Evolutionary conservation across 2,888 invertebrate species (phyloP).

Genomic region (Eupeodes luniger): DNA sequence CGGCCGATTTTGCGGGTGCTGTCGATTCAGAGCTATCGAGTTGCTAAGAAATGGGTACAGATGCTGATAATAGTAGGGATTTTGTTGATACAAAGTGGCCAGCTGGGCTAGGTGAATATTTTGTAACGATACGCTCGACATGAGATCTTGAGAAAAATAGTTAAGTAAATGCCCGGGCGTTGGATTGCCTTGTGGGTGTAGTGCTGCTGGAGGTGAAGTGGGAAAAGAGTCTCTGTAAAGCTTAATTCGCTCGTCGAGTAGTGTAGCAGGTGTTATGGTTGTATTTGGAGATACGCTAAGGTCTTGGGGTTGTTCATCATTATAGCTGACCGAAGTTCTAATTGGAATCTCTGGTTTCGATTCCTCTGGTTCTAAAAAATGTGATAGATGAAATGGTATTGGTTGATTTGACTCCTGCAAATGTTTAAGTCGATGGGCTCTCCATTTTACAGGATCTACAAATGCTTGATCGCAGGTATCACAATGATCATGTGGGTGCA

Average conservation of each 20-base stretch:
- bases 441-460: constrained; percentile 76
- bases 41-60: constrained; percentile 52
- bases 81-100: constrained; percentile 78
- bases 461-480: constrained; percentile 89
- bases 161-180: constrained; percentile 12
- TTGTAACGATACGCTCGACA: constrained; percentile 77
- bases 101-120: constrained; percentile 78
- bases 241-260: background rate
- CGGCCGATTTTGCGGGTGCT: constrained; percentile 49
- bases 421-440: constrained; percentile 77
- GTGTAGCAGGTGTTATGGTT: background rate
- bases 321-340: background rate
- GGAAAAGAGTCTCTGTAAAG: constrained; percentile 1
- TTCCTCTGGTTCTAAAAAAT: constrained; percentile 8
- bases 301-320: constrained; percentile 69
- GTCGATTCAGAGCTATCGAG: constrained; percentile 19
- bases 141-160: constrained; percentile 64
- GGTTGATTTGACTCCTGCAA: constrained; percentile 62
- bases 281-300: constrained; percentile 44
- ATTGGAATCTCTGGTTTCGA: background rate
- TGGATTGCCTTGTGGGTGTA: background rate
- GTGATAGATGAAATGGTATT: constrained; percentile 8
- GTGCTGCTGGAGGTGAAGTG: background rate
- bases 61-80: constrained; percentile 77
- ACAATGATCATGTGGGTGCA: constrained; percentile 92